Evolutionary conservation across 2,888 invertebrate genomes (phyloP).

Genomic region (Hecatera dysodea): DNA sequence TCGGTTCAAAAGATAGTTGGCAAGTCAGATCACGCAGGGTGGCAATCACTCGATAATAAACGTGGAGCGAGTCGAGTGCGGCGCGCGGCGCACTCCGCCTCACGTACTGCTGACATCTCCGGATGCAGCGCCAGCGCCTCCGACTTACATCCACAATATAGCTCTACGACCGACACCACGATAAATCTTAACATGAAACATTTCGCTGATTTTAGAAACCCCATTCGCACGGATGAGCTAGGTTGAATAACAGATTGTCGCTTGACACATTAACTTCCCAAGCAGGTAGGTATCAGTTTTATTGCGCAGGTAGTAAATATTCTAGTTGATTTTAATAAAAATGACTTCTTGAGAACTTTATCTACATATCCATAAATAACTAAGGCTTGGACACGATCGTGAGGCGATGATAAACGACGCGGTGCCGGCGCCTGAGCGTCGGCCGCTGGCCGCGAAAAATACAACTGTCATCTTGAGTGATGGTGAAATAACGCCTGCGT

Average conservation of each 20-base stretch:
- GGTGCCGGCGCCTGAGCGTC: slow-evolving; percentile 85
- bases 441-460: slow-evolving; percentile 89
- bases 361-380: slow-evolving; percentile 81
- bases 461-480: slow-evolving; percentile 90
- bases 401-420: slow-evolving; percentile 88
- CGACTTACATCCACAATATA: slow-evolving; percentile 70
- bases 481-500: slow-evolving; percentile 88
- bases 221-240: slow-evolving; percentile 11
- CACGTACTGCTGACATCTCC: slow-evolving; percentile 85
- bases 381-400: slow-evolving; percentile 80
- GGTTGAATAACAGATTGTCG: slow-evolving; percentile 21
- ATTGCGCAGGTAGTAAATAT: not conserved
- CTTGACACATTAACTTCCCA: slow-evolving; percentile 9
- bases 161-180: slow-evolving; percentile 65
- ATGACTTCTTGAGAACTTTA: slow-evolving; percentile 59
- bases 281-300: slow-evolving; percentile 1
- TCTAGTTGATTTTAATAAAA: slow-evolving; percentile 6
- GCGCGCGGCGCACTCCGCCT: slow-evolving; percentile 72
- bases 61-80: slow-evolving; percentile 84
- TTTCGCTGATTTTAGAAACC: slow-evolving; percentile 48
- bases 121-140: slow-evolving; percentile 76
- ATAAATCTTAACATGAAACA: slow-evolving; percentile 69
- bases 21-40: slow-evolving; percentile 87
- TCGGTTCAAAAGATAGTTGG: slow-evolving; percentile 83
- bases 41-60: slow-evolving; percentile 90